phyloP scores from a whole-genome alignment of 2,113 vertebrate genomes.

The Pseudopipra pipra region DNA sequence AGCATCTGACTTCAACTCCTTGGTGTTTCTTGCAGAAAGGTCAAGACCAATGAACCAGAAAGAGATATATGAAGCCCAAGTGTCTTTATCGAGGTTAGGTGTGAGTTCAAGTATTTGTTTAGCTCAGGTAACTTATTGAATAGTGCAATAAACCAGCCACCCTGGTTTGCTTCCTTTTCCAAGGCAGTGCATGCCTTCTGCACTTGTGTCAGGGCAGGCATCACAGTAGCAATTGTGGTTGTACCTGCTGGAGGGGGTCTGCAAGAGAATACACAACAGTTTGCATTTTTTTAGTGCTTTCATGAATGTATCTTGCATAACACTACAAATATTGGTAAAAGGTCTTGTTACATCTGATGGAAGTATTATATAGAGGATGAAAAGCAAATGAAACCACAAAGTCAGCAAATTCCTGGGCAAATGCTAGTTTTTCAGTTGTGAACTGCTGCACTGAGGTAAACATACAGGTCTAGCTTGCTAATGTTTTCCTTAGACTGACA shows the following conservation, averaged over 20 bases:
- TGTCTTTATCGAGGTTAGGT: not conserved
- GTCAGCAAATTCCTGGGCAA: not conserved
- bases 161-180: not conserved
- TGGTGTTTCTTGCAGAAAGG: not conserved
- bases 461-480: not conserved
- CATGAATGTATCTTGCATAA: not conserved
- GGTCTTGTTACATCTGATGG: not conserved
- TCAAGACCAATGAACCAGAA: not conserved
- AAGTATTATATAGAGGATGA: not conserved
- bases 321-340: not conserved
- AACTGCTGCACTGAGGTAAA: not conserved
- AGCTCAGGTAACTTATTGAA: not conserved
- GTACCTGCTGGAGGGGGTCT: not conserved
- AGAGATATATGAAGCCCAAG: not conserved
- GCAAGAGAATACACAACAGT: not conserved
- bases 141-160: not conserved
- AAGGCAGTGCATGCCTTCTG: not conserved
- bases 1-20: not conserved
- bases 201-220: not conserved
- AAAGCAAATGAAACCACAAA: not conserved
- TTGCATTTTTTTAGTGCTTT: not conserved
- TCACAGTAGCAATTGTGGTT: not conserved
- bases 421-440: not conserved
- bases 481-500: not conserved
- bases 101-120: not conserved